Evolutionary conservation across 2,113 vertebrate genomes (phyloP), one percentile per base, ranked within the genome.

Genomic region (Telmatochromis sp.): DNA sequence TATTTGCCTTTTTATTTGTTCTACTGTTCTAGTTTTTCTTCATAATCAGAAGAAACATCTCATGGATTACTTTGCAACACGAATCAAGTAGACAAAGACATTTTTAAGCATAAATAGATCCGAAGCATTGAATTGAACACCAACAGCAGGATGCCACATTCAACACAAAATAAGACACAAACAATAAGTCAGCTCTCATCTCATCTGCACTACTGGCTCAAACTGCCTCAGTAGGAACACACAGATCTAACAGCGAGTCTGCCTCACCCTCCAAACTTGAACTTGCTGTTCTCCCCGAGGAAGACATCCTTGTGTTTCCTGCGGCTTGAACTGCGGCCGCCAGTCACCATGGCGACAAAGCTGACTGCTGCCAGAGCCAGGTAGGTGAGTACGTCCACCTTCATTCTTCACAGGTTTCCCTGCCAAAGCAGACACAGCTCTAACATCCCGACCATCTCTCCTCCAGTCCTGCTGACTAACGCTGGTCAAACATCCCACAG

Each of bases 181-280:
- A 17, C 9, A 7, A n/a, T 19, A 47, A 1, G 42, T 19, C 71
- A 19, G 71, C 8, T 28, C 8, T 73, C 14, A 0, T 45, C 68
- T 47, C 40, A 1, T 75, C 42, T 3, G 71, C 42, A 1, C 23
- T 47, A 47, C 71, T n/a, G 15, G 7, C 26, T 78, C 73, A 78
- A 31, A 13, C 45, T 19, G 26, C 26, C 71, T 31, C 23, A 31
- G 42, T 28, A 5, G 9, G 6, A 17, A n/a, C 33, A 1, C n/a
- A 15, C 31, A 37, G 53, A 33, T 40, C 63, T 21, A n/a, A 71
- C 50, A 63, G 33, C 50, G 81, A 57, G 14, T 26, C 17, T 11
- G 21, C n/a, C 95, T 94, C 87, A 96, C 95, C 95, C 92, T 91
- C 95, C 95, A 14, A 95, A 95, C 91, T 93, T 94, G 93, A 95